A percentile compares a stretch with the other conserved stretches of the same genome.
Evolutionary conservation across 2,113 vertebrate genomes (phyloP).

Genomic region (Campylomormyrus numenius): DNA sequence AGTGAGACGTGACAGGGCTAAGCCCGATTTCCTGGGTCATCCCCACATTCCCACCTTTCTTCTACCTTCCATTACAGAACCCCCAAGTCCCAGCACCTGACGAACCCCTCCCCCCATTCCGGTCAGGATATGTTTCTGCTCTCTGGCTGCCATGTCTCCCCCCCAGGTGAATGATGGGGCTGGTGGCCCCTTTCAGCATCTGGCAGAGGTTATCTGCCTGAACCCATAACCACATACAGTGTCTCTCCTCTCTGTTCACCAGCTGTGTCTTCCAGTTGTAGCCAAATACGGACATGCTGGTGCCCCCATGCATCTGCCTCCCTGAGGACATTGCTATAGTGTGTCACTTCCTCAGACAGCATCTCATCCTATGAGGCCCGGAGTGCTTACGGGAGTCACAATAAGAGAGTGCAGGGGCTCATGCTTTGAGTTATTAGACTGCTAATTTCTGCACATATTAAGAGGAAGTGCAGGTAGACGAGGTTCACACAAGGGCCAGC

Average conservation of each 20-base stretch:
- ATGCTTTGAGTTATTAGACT: constrained; percentile 10
- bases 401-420: background rate
- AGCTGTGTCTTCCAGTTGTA: background rate
- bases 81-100: background rate
- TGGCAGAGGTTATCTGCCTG: background rate
- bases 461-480: background rate
- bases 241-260: background rate
- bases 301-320: background rate
- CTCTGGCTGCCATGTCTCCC: background rate
- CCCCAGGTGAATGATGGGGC: background rate
- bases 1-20: background rate
- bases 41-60: background rate
- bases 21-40: background rate
- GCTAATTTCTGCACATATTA: constrained; percentile 19
- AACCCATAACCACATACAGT: background rate
- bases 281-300: background rate
- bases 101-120: background rate
- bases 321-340: background rate
- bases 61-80: background rate
- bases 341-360: constrained; percentile 8
- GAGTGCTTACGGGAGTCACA: background rate
- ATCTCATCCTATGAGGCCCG: background rate
- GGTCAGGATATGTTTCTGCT: background rate
- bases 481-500: constrained; percentile 1
- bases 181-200: background rate